Conservation (phyloP, 2,113 vertebrate genomes). For the Atlantisia rogersi region DNA sequence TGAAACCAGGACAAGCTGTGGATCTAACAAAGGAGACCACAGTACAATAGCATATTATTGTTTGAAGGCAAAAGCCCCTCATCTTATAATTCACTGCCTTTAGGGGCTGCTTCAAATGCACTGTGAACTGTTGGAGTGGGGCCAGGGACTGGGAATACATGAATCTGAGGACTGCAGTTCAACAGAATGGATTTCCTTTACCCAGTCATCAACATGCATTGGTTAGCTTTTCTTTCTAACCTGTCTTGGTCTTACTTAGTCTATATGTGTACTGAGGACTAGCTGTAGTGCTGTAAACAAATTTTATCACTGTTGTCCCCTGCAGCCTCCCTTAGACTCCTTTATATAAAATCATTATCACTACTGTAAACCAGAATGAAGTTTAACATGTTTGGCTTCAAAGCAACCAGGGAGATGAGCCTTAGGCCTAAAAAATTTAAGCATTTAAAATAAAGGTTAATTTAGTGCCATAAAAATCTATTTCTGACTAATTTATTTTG, state of each 20-base stretch:
- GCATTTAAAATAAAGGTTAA: conserved; percentile 23
- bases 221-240: not conserved
- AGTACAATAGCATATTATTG: not conserved
- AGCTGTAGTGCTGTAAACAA: not conserved
- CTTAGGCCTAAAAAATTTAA: not conserved
- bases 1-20: not conserved
- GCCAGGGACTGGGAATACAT: not conserved
- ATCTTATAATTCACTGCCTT: not conserved
- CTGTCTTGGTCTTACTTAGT: not conserved
- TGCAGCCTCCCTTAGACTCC: not conserved
- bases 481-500: conserved; percentile 28
- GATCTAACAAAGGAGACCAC: not conserved
- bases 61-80: not conserved
- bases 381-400: not conserved
- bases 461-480: not conserved
- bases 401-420: not conserved
- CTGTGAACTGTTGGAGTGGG: not conserved
- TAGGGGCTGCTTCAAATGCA: not conserved
- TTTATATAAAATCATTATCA: not conserved
- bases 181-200: not conserved
- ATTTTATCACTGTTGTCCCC: not conserved
- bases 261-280: not conserved
- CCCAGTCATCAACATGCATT: not conserved
- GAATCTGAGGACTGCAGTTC: not conserved
- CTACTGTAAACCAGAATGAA: not conserved